Percentiles rank a stretch among this genome's conserved stretches.
Conservation (phyloP, 2,888 invertebrate genomes). For the Papilio elwesi region DNA sequence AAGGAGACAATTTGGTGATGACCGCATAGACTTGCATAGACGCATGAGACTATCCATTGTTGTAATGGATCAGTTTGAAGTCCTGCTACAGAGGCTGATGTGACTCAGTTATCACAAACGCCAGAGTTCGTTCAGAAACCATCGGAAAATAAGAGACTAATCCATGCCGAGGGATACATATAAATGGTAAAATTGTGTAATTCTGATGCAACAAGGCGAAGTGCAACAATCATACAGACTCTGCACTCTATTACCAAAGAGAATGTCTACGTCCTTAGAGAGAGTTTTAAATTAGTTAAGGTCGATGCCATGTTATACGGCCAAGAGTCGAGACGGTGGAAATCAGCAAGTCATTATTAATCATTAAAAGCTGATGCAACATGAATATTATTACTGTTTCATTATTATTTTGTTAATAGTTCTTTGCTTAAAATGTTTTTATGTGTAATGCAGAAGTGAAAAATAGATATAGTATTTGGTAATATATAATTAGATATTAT, state of each 20-base stretch:
- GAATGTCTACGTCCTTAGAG: conserved; percentile 6
- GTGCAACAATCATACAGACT: not conserved
- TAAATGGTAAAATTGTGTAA: not conserved
- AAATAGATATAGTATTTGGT: too few species aligned
- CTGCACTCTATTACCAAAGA: not conserved
- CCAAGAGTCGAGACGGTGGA: conserved; percentile 2
- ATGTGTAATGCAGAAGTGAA: too few species aligned
- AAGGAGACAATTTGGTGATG: not conserved
- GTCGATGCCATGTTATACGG: conserved; percentile 1
- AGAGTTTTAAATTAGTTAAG: not conserved
- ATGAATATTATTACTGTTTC: conserved; percentile 2
- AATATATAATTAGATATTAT: too few species aligned
- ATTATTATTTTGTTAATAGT: not conserved
- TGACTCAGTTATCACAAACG: too few species aligned
- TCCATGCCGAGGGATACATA: too few species aligned
- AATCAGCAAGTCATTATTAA: conserved; percentile 31
- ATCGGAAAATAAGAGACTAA: too few species aligned
- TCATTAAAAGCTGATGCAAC: conserved; percentile 36
- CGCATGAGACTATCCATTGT: conserved; percentile 1
- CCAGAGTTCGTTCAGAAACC: too few species aligned
- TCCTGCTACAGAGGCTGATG: not conserved
- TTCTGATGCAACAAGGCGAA: not conserved
- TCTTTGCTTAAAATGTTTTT: too few species aligned
- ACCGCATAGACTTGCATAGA: too few species aligned
- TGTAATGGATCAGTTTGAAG: not conserved